Evolutionary conservation across 2,113 vertebrate genomes (phyloP), one percentile per base, ranked within the genome.

Genomic region (Suncus etruscus): DNA sequence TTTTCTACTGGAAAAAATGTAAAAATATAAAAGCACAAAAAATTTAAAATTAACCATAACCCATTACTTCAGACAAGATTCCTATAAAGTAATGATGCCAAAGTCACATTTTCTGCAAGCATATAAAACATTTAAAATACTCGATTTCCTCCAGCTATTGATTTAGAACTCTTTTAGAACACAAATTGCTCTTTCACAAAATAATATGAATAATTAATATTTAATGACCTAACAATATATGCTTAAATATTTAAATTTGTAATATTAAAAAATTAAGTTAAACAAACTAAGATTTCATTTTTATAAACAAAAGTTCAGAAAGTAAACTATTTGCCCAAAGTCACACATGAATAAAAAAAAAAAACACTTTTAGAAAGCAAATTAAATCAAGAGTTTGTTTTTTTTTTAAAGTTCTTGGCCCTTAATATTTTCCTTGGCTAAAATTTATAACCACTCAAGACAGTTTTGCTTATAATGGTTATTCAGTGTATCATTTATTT

Each of bases 291-390:
- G 54, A 58, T 93, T 89, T 22, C 27, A 29, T 39, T 89, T 76
- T 92, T 48, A 81, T 51, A 88, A 85, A 92, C 61, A 48, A 94
- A 90, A 86, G 27, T 24, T 32, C 20, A 83, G 29, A 83, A 24
- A 83, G 73, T 78, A 78, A 86, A 39, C 7, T 54, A 84, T 31
- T 58, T 76, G 32, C 24, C 78, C 32, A 69, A 87, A 82, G 27
- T 47, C 25, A 90, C 24, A 72, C 1, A 50, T 76, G 20, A 85
- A 76, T 20, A 3, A 78, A 89, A 83, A 88, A 63, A 29, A 4
- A 87, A 81, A 85, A 70, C 69, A 69, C 70, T 75, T 72, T 75
- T 65, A 89, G 6, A 48, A 7, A 68, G 32, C 61, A 86, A 77
- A 78, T 86, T 89, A 31, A 12, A 82, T 76, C 75, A 81, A 65